Evolutionary conservation across 2,113 vertebrate species (phyloP).

Genomic region (Sakesphorus luctuosus): DNA sequence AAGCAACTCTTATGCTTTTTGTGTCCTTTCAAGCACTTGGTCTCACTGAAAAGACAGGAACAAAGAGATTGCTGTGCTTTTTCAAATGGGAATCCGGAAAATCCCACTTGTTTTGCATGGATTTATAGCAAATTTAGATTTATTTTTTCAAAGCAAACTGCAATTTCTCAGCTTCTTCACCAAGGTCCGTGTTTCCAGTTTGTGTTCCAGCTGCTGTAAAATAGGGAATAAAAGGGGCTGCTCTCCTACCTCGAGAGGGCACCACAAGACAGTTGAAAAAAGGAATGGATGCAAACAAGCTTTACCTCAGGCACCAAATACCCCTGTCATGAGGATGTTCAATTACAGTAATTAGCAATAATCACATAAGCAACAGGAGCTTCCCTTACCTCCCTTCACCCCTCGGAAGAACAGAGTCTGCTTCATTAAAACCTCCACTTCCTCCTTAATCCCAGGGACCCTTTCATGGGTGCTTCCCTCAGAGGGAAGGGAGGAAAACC

Average conservation of each 20-base stretch:
- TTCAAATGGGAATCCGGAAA: neutral
- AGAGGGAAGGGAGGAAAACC: neutral
- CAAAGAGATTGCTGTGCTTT: neutral
- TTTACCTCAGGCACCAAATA: conserved; percentile 41
- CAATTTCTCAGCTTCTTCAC: neutral
- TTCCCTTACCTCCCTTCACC: conserved; percentile 45
- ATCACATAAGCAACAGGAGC: conserved; percentile 48
- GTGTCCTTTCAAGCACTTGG: neutral
- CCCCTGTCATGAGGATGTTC: conserved; percentile 18
- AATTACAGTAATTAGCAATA: conserved; percentile 62
- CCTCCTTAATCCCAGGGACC: conserved; percentile 21
- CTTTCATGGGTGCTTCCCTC: neutral
- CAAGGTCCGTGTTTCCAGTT: neutral
- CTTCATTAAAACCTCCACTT: conserved; percentile 34
- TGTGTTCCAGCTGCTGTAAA: neutral
- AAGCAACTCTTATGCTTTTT: neutral
- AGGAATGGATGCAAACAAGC: neutral
- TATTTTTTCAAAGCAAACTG: neutral
- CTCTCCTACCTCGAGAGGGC: conserved; percentile 62
- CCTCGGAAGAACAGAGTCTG: neutral
- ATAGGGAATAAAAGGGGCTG: neutral
- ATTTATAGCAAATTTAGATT: neutral
- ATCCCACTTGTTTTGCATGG: accelerated
- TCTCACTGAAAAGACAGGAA: neutral
- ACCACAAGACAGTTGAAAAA: conserved; percentile 41